These are phyloP conservation scores for Planococcus citri DNA, from an alignment of 1,140 invertebrate genomes.

Conservation along the genomic window DNA sequence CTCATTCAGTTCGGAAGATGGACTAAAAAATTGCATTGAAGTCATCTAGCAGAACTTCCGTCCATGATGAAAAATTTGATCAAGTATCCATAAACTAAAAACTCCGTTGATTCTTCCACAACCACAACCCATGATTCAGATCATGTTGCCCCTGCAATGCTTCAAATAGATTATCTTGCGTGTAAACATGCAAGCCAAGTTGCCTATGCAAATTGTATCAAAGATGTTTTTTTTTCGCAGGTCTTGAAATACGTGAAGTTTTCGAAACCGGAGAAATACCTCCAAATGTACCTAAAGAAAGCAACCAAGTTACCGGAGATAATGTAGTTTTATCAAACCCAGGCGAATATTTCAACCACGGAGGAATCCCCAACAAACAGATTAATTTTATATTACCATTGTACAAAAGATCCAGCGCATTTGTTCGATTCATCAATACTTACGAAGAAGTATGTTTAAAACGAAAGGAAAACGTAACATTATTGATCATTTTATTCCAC, in stretches of 20 bases:
- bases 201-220: too few species aligned
- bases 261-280: constrained; percentile 39
- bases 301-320: too few species aligned
- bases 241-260: constrained; percentile 50
- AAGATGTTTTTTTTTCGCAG: constrained; percentile 34
- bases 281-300: constrained; percentile 28
- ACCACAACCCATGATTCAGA: too few species aligned
- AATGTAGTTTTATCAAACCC: background rate
- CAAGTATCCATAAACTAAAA: too few species aligned
- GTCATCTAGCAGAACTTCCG: too few species aligned
- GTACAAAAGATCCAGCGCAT: constrained; percentile 63
- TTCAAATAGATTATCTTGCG: too few species aligned
- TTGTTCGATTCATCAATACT: constrained; percentile 72
- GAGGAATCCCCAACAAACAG: background rate
- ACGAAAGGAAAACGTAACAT: constrained; percentile 49
- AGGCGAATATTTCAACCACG: background rate
- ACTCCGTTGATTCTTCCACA: too few species aligned
- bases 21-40: too few species aligned
- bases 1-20: too few species aligned
- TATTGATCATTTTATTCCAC: constrained; percentile 69
- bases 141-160: too few species aligned
- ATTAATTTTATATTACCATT: constrained; percentile 34
- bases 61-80: too few species aligned
- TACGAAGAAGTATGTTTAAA: constrained; percentile 67
- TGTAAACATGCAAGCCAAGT: too few species aligned